These are phyloP conservation scores for Chlorodrepanis virens DNA, from an alignment of 2,113 vertebrate species.

Conservation along the genomic window DNA sequence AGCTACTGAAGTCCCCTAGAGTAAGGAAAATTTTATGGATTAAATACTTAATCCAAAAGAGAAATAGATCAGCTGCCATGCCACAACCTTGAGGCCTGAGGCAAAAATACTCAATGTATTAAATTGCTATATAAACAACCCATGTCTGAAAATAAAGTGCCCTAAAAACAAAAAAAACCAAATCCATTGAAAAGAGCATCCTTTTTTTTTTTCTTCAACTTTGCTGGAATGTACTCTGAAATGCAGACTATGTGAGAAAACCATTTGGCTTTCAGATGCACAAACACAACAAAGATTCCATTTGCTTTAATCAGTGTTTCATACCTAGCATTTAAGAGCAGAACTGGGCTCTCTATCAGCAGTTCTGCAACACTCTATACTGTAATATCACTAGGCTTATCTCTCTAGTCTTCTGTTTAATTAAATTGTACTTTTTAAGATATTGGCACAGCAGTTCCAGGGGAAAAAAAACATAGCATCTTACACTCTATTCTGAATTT, in stretches of 20 bases:
- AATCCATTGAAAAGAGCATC: not conserved
- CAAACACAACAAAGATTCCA: not conserved
- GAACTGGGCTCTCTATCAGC: not conserved
- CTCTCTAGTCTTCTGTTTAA: not conserved
- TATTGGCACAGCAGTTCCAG: not conserved
- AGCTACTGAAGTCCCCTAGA: not conserved
- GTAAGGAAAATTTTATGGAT: slow-evolving; percentile 28
- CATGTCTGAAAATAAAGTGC: slow-evolving; percentile 9
- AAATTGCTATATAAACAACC: slow-evolving; percentile 45
- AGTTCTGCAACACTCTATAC: not conserved
- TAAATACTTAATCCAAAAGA: slow-evolving; percentile 52
- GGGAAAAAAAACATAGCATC: not conserved
- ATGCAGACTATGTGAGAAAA: not conserved
- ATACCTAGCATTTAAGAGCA: not conserved
- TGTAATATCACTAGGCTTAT: not conserved
- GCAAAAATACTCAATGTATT: slow-evolving; percentile 52
- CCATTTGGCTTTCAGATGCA: not conserved
- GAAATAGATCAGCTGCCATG: slow-evolving; percentile 56
- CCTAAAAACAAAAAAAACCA: not conserved
- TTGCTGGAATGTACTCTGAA: not conserved
- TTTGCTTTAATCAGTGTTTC: slow-evolving; percentile 21
- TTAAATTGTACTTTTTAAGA: slow-evolving; percentile 13
- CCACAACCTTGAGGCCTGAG: slow-evolving; percentile 35
- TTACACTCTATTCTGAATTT: not conserved
- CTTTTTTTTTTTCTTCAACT: not conserved